Percentiles rank a stretch among this genome's conserved stretches.
Evolutionary conservation across 2,113 vertebrate species (phyloP).

Genomic region (Lutjanus erythropterus): DNA sequence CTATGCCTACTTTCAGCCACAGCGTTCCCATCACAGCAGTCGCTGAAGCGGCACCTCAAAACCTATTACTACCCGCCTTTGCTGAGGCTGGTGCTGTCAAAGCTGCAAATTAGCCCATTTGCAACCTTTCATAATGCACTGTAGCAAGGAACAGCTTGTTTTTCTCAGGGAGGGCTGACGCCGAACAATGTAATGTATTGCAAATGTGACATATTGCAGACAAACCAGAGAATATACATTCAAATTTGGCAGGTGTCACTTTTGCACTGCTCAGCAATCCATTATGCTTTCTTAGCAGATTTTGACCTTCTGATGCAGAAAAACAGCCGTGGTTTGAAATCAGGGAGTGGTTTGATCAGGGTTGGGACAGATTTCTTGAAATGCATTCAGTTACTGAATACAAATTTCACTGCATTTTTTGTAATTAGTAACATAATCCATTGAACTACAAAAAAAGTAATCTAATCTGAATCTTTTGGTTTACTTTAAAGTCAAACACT

Average conservation of each 20-base stretch:
- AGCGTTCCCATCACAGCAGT: conserved; percentile 73
- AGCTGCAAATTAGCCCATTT: conserved; percentile 82
- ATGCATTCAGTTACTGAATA: too few species aligned
- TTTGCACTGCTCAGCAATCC: conserved; percentile 50
- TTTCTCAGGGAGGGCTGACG: conserved; percentile 44
- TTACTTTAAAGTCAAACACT: too few species aligned
- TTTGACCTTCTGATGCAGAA: conserved; percentile 40
- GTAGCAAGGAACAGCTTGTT: conserved; percentile 72
- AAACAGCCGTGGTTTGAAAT: not conserved
- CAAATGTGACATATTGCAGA: conserved; percentile 70
- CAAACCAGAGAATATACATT: conserved; percentile 54
- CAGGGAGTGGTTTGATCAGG: not conserved
- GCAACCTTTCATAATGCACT: conserved; percentile 79
- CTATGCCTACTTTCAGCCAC: conserved; percentile 75
- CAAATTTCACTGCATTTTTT: too few species aligned
- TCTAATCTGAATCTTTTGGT: too few species aligned
- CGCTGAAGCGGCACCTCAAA: conserved; percentile 77
- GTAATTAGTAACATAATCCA: too few species aligned
- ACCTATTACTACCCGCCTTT: conserved; percentile 75
- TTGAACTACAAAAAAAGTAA: too few species aligned
- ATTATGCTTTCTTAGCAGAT: conserved; percentile 53
- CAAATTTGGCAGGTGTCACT: conserved; percentile 69
- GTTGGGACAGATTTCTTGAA: too few species aligned
- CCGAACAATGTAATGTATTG: conserved; percentile 44
- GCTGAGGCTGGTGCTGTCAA: conserved; percentile 76